Evolutionary conservation across 1,140 invertebrate genomes (phyloP).

Genomic region (Pogonus chalceus): DNA sequence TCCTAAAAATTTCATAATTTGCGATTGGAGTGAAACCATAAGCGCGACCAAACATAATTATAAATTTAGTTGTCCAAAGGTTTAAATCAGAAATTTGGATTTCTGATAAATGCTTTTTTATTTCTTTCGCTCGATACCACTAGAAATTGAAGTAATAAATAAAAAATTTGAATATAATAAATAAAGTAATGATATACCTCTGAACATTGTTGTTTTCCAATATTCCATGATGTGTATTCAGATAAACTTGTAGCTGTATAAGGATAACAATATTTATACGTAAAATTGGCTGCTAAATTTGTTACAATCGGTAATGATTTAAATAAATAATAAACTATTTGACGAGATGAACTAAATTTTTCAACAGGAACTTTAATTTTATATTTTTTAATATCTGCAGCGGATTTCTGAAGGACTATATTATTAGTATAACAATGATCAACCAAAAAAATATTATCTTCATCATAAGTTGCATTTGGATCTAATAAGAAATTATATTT

Average conservation of each 20-base stretch:
- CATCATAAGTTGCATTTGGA: constrained; percentile 7
- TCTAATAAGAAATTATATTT: constrained; percentile 11
- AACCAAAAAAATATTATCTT: not conserved
- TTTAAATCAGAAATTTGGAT: constrained; percentile 16
- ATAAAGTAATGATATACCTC: constrained; percentile 20
- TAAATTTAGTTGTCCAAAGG: constrained; percentile 25
- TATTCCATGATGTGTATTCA: constrained; percentile 25
- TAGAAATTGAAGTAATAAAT: constrained; percentile 17
- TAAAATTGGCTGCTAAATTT: constrained; percentile 14
- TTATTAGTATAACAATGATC: constrained; percentile 2
- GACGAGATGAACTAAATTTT: constrained; percentile 23
- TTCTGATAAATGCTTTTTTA: constrained; percentile 21
- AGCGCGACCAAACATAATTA: constrained; percentile 27
- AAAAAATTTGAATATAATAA: constrained; percentile 5
- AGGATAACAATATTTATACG: constrained; percentile 25
- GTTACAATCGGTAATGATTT: constrained; percentile 24
- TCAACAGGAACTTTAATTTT: constrained; percentile 19
- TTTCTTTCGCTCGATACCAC: constrained; percentile 27
- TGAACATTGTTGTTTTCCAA: constrained; percentile 21
- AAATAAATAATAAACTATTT: constrained; percentile 26
- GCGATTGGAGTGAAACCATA: constrained; percentile 21
- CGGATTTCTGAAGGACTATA: not conserved
- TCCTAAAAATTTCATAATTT: constrained; percentile 20
- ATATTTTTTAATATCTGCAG: constrained; percentile 11
- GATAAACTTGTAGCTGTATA: constrained; percentile 22